Percentiles rank a stretch among this genome's conserved stretches.
These are phyloP conservation scores for Cyprinus carpio DNA, from an alignment of 2,113 vertebrate species.

Conservation along the genomic window DNA sequence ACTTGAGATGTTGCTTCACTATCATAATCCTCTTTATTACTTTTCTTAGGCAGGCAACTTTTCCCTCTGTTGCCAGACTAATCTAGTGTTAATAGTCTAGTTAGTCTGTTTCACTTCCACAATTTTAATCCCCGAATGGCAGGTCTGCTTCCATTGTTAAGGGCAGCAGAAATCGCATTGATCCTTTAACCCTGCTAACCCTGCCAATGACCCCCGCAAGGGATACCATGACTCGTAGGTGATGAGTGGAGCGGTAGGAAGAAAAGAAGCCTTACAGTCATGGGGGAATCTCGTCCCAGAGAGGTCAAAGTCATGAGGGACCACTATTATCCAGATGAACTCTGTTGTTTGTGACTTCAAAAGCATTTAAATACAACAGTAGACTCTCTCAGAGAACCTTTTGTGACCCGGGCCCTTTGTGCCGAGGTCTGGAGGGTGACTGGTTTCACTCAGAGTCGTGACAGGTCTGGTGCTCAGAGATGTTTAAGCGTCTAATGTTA, in stretches of 20 bases:
- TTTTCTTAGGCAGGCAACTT: constrained; percentile 13
- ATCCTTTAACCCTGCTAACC: constrained; percentile 58
- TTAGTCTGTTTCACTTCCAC: constrained; percentile 48
- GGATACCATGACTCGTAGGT: constrained; percentile 56
- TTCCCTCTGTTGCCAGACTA: constrained; percentile 15
- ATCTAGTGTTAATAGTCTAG: constrained; percentile 33
- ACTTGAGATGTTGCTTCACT: constrained; percentile 13
- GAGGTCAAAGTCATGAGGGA: constrained; percentile 57
- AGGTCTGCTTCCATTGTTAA: constrained; percentile 42
- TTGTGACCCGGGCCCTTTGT: constrained; percentile 76
- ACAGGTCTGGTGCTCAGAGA: constrained; percentile 49
- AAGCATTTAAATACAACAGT: constrained; percentile 61
- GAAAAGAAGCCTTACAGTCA: constrained; percentile 53
- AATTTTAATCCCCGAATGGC: constrained; percentile 43
- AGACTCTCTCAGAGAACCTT: constrained; percentile 50
- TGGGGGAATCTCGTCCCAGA: constrained; percentile 53
- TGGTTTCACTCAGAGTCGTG: constrained; percentile 70
- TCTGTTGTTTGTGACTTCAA: constrained; percentile 65
- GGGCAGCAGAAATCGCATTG: constrained; percentile 46
- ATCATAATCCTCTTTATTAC: constrained; percentile 13
- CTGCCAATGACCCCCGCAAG: constrained; percentile 55
- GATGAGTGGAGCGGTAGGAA: constrained; percentile 51
- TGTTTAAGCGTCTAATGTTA: constrained; percentile 75
- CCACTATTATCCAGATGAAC: constrained; percentile 52
- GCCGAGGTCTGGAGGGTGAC: constrained; percentile 74